Evolutionary conservation across 2,113 vertebrate genomes (phyloP).

Genomic region (Dissostichus mawsoni): DNA sequence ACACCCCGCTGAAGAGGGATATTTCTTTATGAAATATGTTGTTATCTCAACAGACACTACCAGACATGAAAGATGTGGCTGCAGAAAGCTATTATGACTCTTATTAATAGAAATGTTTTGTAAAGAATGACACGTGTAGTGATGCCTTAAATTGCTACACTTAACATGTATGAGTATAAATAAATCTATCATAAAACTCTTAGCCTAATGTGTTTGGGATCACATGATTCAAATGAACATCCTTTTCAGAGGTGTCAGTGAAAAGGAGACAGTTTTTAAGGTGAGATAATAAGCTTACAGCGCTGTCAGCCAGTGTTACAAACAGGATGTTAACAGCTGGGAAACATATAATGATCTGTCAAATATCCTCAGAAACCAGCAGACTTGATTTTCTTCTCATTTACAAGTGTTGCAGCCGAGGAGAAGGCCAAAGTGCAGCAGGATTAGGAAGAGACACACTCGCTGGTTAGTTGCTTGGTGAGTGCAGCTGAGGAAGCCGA

Average conservation of each 20-base stretch:
- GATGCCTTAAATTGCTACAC: slow-evolving; percentile 2
- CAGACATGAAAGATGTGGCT: too few relatives aligned
- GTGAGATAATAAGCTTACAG: slow-evolving; percentile 51
- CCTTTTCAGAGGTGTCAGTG: slow-evolving; percentile 23
- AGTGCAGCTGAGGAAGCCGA: slow-evolving; percentile 40
- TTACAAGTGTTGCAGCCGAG: slow-evolving; percentile 12
- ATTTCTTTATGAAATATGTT: neutral
- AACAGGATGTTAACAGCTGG: slow-evolving; percentile 47
- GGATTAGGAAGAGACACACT: slow-evolving; percentile 44
- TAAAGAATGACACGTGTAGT: neutral
- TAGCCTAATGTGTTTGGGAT: neutral
- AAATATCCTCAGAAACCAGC: slow-evolving; percentile 33
- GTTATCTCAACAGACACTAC: too few relatives aligned
- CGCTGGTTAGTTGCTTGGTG: slow-evolving; percentile 66
- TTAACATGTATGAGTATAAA: neutral
- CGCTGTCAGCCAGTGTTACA: slow-evolving; percentile 43
- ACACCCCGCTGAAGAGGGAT: neutral
- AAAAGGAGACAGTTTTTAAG: slow-evolving; percentile 47
- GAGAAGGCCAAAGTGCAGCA: slow-evolving; percentile 33
- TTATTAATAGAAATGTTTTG: neutral
- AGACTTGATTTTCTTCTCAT: slow-evolving; percentile 20
- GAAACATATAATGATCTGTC: slow-evolving; percentile 27
- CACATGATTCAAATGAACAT: slow-evolving; percentile 29
- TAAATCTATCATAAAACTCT: slow-evolving; percentile 16
- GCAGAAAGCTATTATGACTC: slow-evolving; percentile 8